A percentile compares a stretch with the other conserved stretches of the same genome.
phyloP scores from a whole-genome alignment of 2,797 vertebrate species.

The Coluber constrictor region DNA sequence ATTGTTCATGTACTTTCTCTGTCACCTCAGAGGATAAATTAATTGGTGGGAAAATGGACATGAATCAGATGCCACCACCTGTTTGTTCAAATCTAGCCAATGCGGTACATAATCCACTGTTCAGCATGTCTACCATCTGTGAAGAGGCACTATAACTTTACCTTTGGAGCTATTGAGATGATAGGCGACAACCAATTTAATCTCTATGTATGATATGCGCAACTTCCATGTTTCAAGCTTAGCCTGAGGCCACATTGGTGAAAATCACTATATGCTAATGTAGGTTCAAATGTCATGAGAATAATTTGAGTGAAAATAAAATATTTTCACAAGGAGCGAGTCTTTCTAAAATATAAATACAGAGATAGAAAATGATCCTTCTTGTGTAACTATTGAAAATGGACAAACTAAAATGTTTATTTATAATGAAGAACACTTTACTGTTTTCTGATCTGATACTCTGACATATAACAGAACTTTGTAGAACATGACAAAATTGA shows the following conservation, averaged over 20 bases:
- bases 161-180: background rate
- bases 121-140: background rate
- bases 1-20: background rate
- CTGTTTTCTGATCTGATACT: conserved; percentile 15
- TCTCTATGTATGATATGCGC: background rate
- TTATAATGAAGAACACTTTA: conserved; percentile 12
- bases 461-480: conserved; percentile 14
- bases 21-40: background rate
- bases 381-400: background rate
- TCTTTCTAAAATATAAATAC: background rate
- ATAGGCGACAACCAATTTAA: background rate
- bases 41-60: background rate
- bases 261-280: background rate
- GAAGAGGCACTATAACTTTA: background rate
- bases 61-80: background rate
- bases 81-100: background rate
- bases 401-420: conserved; percentile 24
- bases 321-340: background rate
- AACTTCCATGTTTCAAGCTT: background rate
- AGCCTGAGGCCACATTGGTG: background rate
- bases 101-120: background rate
- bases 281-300: background rate
- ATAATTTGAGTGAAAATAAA: background rate
- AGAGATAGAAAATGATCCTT: background rate
- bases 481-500: conserved; percentile 33